These are phyloP conservation scores for Drosophila tropicalis DNA, from an alignment of 1,140 invertebrate genomes.

Conservation along the genomic window DNA sequence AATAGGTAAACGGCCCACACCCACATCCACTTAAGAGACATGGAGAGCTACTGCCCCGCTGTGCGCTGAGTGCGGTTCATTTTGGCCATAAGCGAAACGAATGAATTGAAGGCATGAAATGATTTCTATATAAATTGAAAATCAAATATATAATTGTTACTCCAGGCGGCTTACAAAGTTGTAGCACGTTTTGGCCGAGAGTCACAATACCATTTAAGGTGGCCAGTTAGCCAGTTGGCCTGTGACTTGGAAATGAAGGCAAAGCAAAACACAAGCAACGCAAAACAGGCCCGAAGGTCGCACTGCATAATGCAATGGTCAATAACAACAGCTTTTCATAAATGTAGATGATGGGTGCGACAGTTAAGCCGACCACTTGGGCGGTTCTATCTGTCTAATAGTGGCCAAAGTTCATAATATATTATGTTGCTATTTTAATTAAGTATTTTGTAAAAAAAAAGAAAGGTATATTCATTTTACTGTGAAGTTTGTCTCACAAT, in stretches of 20 bases:
- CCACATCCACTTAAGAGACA: slow-evolving; percentile 48
- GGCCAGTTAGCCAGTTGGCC: slow-evolving; percentile 17
- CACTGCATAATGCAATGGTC: neutral
- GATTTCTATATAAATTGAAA: slow-evolving; percentile 56
- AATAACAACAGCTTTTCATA: slow-evolving; percentile 7
- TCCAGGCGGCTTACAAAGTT: slow-evolving; percentile 31
- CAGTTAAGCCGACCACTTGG: neutral
- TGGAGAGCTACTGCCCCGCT: slow-evolving; percentile 34
- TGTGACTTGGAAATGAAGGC: neutral
- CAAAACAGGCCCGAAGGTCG: neutral
- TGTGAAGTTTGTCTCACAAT: neutral
- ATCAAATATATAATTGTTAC: slow-evolving; percentile 57
- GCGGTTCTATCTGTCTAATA: neutral
- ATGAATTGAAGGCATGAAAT: slow-evolving; percentile 54
- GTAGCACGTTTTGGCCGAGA: slow-evolving; percentile 24
- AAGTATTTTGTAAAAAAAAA: neutral
- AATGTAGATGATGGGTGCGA: slow-evolving; percentile 1
- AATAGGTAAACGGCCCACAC: slow-evolving; percentile 36
- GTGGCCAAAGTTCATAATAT: neutral
- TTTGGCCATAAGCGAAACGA: slow-evolving; percentile 32
- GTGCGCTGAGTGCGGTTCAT: slow-evolving; percentile 18
- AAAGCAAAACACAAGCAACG: neutral
- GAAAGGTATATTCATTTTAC: neutral
- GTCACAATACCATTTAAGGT: slow-evolving; percentile 26
- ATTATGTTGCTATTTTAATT: neutral